Evolutionary conservation across 2,888 invertebrate genomes (phyloP).

Genomic region (Drosophila silvestris): DNA sequence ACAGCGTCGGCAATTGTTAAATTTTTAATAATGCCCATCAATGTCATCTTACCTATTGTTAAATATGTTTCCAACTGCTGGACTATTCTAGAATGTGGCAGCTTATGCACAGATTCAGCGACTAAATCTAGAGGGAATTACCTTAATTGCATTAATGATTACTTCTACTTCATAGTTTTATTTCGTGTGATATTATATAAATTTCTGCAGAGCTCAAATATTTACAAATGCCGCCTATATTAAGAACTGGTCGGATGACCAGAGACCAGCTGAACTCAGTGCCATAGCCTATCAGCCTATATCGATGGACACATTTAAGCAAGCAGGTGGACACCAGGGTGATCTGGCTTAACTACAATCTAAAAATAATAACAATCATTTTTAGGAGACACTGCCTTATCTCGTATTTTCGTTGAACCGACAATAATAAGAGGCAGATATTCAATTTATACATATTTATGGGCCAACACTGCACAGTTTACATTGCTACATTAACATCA

Average conservation of each 20-base stretch:
- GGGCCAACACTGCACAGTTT: not conserved
- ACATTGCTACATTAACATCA: not conserved
- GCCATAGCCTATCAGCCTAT: slow-evolving; percentile 73
- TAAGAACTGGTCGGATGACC: slow-evolving; percentile 74
- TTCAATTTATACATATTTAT: not conserved
- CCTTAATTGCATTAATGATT: slow-evolving; percentile 28
- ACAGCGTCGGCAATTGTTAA: not conserved
- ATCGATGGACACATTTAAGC: slow-evolving; percentile 69
- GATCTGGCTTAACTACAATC: not conserved
- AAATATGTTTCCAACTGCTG: slow-evolving; percentile 45
- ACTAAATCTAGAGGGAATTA: slow-evolving; percentile 15
- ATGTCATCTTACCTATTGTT: slow-evolving; percentile 55
- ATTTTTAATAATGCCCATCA: slow-evolving; percentile 11
- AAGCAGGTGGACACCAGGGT: slow-evolving; percentile 43
- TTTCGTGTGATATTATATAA: slow-evolving; percentile 55
- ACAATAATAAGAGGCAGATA: not conserved
- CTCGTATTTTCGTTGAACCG: not conserved
- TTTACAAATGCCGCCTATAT: slow-evolving; percentile 65
- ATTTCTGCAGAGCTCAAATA: slow-evolving; percentile 63
- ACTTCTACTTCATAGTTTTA: slow-evolving; percentile 42
- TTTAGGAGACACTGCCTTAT: not conserved
- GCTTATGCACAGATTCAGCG: slow-evolving; percentile 38
- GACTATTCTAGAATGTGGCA: slow-evolving; percentile 37
- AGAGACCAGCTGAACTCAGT: slow-evolving; percentile 61
- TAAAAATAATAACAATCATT: not conserved